Base-by-base conservation (phyloP, 2,797 vertebrate species). In the Brotula barbata region DNA sequence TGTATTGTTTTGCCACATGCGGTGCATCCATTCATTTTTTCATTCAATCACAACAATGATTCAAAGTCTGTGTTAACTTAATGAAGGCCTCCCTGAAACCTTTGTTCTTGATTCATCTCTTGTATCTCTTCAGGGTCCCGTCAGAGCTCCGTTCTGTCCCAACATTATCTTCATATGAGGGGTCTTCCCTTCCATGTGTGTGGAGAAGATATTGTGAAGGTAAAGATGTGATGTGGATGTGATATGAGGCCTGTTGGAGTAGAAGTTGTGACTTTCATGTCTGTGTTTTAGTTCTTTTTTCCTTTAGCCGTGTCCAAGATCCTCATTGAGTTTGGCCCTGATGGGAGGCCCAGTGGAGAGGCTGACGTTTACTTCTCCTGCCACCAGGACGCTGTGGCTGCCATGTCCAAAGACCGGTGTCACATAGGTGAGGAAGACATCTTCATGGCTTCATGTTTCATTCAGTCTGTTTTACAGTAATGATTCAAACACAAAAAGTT, bases 251-350 rank as follows among this genome's bases (percentile, higher is more conserved):
- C 3, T 23, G 19, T 46, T 40, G 12, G 6, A 33, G n/a, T 33
- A 1, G 4, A 16, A 1, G 14, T 22, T 34, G 31, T 12, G 16
- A 1, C 6, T 25, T 23, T 54, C 22, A 11, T n/a, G 42, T 64
- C n/a, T n/a, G n/a, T n/a, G n/a, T 11, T 71, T 2, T 67, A 99
- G 97, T 98, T 97, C 79, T 98, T 98, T 52, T 84, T 84, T 54
- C 96, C 97, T 0, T 67, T 97, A 47, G 85, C 64, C 34, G 88
- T 94, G 43, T 87, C 88, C 0, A 93, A 88, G 81, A 89, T 99
- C 72, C 83, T 89, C 58, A 83, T 98, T 6, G 95, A 95, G 58
- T 95, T 88, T 12, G 83, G 93, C 11, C 88, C 91, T 0, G 58
- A 88, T 0, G 96, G 95, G 20, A 86, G 80, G 19, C 85, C 85